These are phyloP conservation scores for Cyprinus carpio DNA, from an alignment of 2,113 vertebrate species.

Conservation along the genomic window DNA sequence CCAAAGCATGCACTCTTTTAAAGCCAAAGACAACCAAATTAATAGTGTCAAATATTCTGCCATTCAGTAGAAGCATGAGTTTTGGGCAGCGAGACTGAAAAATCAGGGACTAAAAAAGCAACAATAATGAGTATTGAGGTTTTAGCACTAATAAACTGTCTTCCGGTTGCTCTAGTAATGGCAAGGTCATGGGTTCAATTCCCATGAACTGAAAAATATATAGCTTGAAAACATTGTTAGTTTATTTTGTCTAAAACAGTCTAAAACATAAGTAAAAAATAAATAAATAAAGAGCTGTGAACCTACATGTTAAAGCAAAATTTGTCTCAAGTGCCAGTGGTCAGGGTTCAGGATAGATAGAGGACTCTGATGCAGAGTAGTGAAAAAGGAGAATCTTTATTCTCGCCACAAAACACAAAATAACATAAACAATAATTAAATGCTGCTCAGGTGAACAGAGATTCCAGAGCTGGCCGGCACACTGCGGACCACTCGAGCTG, in stretches of 20 bases:
- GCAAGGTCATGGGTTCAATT: not conserved
- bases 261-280: not conserved
- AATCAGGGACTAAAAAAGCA: not conserved
- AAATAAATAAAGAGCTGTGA: not conserved
- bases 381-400: too few species aligned
- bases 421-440: too few species aligned
- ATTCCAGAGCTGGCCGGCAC: too few species aligned
- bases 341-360: too few species aligned
- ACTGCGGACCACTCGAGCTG: too few species aligned
- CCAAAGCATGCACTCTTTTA: slow-evolving; percentile 64
- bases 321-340: not conserved
- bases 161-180: not conserved
- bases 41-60: slow-evolving; percentile 51
- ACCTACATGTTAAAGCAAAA: not conserved
- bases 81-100: not conserved
- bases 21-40: slow-evolving; percentile 66
- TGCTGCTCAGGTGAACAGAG: too few species aligned
- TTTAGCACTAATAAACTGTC: not conserved
- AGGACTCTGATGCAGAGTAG: too few species aligned
- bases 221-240: not conserved
- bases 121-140: not conserved
- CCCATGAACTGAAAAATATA: not conserved
- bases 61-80: not conserved
- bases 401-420: too few species aligned
- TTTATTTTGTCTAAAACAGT: not conserved